Evolutionary conservation across 2,113 vertebrate species (phyloP), one percentile per base, ranked within the genome.

Genomic region (Falcunculus frontatus): DNA sequence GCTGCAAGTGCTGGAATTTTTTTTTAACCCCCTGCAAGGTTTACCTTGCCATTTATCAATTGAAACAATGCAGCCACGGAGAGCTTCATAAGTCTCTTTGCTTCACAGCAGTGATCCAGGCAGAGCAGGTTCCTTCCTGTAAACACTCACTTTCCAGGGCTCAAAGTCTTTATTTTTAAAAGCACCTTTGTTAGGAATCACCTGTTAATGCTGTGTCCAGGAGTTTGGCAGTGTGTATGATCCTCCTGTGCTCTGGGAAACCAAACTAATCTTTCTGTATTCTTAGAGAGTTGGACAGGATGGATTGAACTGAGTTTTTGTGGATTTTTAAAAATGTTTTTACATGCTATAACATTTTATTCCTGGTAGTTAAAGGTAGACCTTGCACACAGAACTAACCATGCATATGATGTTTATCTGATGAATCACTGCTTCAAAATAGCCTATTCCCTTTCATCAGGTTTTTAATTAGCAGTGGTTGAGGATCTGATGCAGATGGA

Each of bases 111-210:
- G 42, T 6, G 25, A 84, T 59, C 39, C 53, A 65, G 73, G 77
- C 68, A 89, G 62, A 91, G 49, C 59, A 82, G 86, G 83, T 90
- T 93, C 72, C 83, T 93, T 90, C 94, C 69, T 72, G 47, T 80
- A 59, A 96, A 89, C 89, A 55, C 41, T 81, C n/a, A 4, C 57
- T 86, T 87, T 69, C 19, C 35, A 11, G 29, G 27, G 72, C 60
- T 81, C 73, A 35, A 37, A 53, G 26, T 25, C 37, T 65, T 70
- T 39, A 22, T 55, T 65, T 88, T 93, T 63, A 30, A 74, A 95
- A 53, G 11, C 1, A 2, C 19, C 33, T 65, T 69, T 67, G 39
- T 57, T 76, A 63, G 37, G 69, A 67, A 57, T 74, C 39, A 10
- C 59, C 13, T 62, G 3, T 32, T 42, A 35, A 16, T 62, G 30